phyloP scores from a whole-genome alignment of 2,797 vertebrate species.

The Nyctalus aviator region DNA sequence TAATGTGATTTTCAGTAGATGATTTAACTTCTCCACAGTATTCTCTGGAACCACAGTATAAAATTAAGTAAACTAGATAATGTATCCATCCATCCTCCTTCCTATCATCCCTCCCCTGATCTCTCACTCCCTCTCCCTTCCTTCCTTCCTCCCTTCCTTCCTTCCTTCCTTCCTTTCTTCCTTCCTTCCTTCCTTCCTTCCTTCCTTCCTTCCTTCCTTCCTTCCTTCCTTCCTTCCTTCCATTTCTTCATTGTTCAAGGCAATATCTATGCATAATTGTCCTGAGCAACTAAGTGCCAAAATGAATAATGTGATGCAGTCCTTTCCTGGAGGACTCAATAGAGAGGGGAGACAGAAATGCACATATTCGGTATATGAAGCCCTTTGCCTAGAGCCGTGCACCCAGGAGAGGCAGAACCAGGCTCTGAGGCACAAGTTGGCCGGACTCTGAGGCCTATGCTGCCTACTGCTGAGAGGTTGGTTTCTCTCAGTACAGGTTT shows the following conservation, averaged over 20 bases:
- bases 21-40: conserved; percentile 10
- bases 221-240: not conserved
- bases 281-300: not conserved
- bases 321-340: not conserved
- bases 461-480: not conserved
- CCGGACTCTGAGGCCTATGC: not conserved
- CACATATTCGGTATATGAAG: not conserved
- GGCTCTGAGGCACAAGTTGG: not conserved
- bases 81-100: not conserved
- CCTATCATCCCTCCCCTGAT: not conserved
- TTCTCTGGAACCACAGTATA: not conserved
- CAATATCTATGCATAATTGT: not conserved
- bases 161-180: not conserved
- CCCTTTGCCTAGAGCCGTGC: not conserved
- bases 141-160: not conserved
- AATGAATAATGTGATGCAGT: not conserved
- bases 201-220: no score
- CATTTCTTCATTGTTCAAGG: conserved; percentile 5
- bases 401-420: not conserved
- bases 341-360: not conserved
- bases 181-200: no score
- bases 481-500: not conserved
- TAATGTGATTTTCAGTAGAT: conserved; percentile 39
- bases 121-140: not conserved
- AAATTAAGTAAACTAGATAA: conserved; percentile 51